Evolutionary conservation across 1,140 invertebrate species (phyloP).

Genomic region (Drosophila murphyi): DNA sequence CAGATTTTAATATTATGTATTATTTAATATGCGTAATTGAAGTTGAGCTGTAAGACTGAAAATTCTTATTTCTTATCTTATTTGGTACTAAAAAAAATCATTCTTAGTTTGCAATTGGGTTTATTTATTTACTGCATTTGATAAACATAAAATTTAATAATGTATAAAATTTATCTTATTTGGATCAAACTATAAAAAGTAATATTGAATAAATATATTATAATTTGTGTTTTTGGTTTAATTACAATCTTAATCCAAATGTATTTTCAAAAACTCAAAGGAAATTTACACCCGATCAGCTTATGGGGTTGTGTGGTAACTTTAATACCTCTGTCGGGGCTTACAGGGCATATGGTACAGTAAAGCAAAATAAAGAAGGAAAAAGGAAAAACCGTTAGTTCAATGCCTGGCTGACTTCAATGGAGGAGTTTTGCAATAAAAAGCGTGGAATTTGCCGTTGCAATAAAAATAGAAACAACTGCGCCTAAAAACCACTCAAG

Average conservation of each 20-base stretch:
- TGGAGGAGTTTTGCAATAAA: slow-evolving; percentile 72
- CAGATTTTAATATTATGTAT: too few relatives aligned
- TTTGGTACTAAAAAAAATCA: too few relatives aligned
- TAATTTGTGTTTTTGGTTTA: too few relatives aligned
- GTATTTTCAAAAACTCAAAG: background rate
- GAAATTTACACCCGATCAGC: background rate
- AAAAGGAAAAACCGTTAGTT: slow-evolving; percentile 52
- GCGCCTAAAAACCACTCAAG: slow-evolving; percentile 81
- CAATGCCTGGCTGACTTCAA: slow-evolving; percentile 71
- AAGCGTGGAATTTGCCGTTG: slow-evolving; percentile 71
- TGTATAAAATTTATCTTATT: too few relatives aligned
- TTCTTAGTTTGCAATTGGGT: too few relatives aligned
- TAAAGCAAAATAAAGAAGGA: slow-evolving; percentile 18
- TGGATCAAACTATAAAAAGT: too few relatives aligned
- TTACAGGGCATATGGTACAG: slow-evolving; percentile 49
- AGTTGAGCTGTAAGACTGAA: too few relatives aligned
- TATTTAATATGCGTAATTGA: too few relatives aligned
- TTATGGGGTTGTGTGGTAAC: slow-evolving; percentile 24
- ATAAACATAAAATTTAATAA: too few relatives aligned
- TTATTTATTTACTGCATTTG: too few relatives aligned
- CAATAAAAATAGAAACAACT: slow-evolving; percentile 80
- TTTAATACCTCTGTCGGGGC: slow-evolving; percentile 33
- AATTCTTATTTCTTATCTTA: too few relatives aligned
- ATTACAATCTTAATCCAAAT: background rate
- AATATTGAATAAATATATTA: too few relatives aligned